phyloP scores from a whole-genome alignment of 2,113 vertebrate species.

The Polypterus senegalus region DNA sequence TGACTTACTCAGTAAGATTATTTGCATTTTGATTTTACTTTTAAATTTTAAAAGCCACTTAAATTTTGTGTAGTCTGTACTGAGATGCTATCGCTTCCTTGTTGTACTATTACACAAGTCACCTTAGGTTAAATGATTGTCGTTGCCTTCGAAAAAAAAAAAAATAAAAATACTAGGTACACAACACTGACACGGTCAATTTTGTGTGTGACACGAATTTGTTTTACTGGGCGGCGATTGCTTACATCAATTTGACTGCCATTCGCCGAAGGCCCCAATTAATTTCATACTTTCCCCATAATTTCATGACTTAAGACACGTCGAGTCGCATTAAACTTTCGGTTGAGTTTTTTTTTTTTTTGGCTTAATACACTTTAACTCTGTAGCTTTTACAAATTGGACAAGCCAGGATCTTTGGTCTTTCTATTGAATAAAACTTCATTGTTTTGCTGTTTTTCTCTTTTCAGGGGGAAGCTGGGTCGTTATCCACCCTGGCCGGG shows the following conservation, averaged over 20 bases:
- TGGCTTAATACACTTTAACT: neutral
- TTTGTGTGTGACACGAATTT: too few species aligned
- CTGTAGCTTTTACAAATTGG: too few species aligned
- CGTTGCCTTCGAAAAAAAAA: too few species aligned
- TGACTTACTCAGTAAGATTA: neutral
- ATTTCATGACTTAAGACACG: slow-evolving; percentile 13
- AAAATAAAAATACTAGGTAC: too few species aligned
- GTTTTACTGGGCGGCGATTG: too few species aligned
- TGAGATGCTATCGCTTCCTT: slow-evolving; percentile 1
- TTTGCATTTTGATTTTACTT: neutral
- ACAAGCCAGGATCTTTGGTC: too few species aligned
- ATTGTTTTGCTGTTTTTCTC: slow-evolving; percentile 18
- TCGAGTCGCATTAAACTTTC: slow-evolving; percentile 1
- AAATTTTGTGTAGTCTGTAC: neutral
- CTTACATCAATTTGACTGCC: too few species aligned
- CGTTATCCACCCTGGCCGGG: slow-evolving; percentile 96
- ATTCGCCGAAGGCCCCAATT: neutral
- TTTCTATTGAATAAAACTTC: too few species aligned
- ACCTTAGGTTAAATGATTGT: neutral
- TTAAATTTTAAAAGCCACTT: neutral
- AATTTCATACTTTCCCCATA: neutral
- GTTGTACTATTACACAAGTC: neutral
- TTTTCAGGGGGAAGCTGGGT: slow-evolving; percentile 86
- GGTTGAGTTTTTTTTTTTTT: slow-evolving; percentile 1
- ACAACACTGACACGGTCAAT: too few species aligned